Evolutionary conservation across 2,797 vertebrate species (phyloP).

Genomic region (Chiloscyllium punctatum): DNA sequence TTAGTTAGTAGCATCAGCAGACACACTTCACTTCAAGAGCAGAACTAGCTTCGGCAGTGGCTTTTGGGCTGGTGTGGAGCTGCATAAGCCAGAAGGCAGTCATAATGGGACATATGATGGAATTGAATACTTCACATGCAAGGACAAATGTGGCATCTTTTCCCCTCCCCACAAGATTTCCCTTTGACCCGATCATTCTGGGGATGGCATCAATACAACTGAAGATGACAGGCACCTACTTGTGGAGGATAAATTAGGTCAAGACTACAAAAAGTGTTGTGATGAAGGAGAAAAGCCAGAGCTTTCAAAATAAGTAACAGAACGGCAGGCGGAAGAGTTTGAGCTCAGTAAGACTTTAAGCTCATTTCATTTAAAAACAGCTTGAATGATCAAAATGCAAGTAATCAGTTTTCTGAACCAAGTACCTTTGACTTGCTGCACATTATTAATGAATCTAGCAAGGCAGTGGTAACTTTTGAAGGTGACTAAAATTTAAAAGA

Average conservation of each 20-base stretch:
- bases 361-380: neutral
- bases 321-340: slow-evolving; percentile 38
- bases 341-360: neutral
- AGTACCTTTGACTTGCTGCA: neutral
- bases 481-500: neutral
- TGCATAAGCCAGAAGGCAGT: slow-evolving; percentile 88
- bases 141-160: slow-evolving; percentile 83
- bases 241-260: slow-evolving; percentile 55
- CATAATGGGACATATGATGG: slow-evolving; percentile 84
- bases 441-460: neutral
- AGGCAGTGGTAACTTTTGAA: neutral
- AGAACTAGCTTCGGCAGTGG: slow-evolving; percentile 82
- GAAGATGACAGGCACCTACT: slow-evolving; percentile 73
- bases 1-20: slow-evolving; percentile 81
- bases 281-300: slow-evolving; percentile 43
- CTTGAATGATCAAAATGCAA: neutral
- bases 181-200: slow-evolving; percentile 62
- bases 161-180: slow-evolving; percentile 87
- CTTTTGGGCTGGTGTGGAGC: slow-evolving; percentile 91
- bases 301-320: slow-evolving; percentile 42
- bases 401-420: neutral
- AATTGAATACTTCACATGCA: slow-evolving; percentile 78
- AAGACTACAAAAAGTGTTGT: slow-evolving; percentile 45
- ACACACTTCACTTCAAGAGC: slow-evolving; percentile 83
- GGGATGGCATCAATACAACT: slow-evolving; percentile 56